phyloP scores from a whole-genome alignment of 53 echinoderm and acorn worm species.

The Apostichopus leukothele region DNA sequence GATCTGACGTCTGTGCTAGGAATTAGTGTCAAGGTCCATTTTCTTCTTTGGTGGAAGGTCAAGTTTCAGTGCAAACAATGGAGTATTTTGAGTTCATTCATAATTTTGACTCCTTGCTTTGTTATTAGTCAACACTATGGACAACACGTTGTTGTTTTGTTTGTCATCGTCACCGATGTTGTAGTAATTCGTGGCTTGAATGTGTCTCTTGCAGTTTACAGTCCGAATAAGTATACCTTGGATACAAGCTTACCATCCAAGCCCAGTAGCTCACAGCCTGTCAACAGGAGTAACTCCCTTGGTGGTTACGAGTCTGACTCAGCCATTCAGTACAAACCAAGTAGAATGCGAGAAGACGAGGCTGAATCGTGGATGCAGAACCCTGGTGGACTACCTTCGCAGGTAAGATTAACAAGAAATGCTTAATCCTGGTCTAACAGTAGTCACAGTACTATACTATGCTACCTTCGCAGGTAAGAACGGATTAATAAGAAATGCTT shows the following conservation, averaged over 20 bases:
- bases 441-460: constrained; percentile 89
- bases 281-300: constrained; percentile 48
- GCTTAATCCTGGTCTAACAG: neutral
- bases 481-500: neutral
- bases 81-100: no score
- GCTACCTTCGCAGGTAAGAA: constrained; percentile 69
- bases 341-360: constrained; percentile 14
- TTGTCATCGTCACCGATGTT: no score
- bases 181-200: no score
- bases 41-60: no score
- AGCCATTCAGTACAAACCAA: constrained; percentile 59
- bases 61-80: no score
- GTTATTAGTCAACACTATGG: no score
- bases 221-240: constrained; percentile 21
- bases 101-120: no score
- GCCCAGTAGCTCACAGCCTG: neutral
- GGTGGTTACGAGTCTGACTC: constrained; percentile 93
- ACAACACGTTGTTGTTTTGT: no score
- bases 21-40: no score
- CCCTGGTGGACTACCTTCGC: constrained; percentile 80
- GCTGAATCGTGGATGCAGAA: constrained; percentile 90
- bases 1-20: no score
- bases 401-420: constrained; percentile 51
- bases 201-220: constrained; percentile 18
- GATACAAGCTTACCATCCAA: constrained; percentile 25